Evolutionary conservation across 2,888 invertebrate species (phyloP).

Genomic region (Dolichopus griseipennis): DNA sequence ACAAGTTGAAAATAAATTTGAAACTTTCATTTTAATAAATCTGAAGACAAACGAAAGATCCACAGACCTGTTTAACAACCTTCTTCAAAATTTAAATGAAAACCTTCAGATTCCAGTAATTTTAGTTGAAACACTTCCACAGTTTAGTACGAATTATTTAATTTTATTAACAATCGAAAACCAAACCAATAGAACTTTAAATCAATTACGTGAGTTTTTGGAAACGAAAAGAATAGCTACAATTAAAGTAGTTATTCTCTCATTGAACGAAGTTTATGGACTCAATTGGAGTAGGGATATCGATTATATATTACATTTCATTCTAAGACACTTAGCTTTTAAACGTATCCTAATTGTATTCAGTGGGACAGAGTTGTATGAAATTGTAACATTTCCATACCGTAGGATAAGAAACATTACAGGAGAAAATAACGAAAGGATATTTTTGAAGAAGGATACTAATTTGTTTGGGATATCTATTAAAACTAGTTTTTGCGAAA

Average conservation of each 20-base stretch:
- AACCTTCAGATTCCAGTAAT: background rate
- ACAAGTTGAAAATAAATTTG: background rate
- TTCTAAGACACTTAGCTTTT: background rate
- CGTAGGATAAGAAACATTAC: background rate
- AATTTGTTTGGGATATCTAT: background rate
- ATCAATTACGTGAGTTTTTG: too few relatives aligned
- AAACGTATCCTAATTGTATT: background rate
- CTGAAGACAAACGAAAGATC: background rate
- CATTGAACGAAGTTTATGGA: too few relatives aligned
- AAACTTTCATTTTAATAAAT: background rate
- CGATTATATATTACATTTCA: background rate
- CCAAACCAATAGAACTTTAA: background rate
- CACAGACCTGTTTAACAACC: background rate
- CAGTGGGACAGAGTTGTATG: background rate
- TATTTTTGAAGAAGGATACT: background rate
- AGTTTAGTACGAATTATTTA: background rate
- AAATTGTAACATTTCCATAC: background rate
- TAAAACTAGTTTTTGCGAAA: background rate
- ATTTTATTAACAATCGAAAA: background rate
- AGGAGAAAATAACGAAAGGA: background rate
- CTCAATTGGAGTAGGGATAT: background rate
- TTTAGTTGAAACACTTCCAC: background rate
- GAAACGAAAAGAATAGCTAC: background rate
- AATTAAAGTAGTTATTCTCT: background rate
- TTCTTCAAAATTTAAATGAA: background rate